phyloP scores from a whole-genome alignment of 1,140 invertebrate species.

The Drosophila hydei region DNA sequence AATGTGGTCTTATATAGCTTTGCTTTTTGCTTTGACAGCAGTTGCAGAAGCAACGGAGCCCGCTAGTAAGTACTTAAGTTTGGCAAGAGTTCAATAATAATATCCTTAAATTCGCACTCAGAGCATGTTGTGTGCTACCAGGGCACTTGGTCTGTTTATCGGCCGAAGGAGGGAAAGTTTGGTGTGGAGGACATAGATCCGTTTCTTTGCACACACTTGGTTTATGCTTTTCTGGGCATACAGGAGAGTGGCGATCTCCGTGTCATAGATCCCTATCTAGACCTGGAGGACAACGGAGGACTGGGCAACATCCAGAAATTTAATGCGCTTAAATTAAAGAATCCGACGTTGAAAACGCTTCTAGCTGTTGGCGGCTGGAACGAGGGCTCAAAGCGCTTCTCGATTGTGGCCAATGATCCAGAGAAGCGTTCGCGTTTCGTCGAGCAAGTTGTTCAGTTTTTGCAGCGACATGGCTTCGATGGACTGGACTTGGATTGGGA shows the following conservation, averaged over 20 bases:
- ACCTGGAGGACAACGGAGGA: constrained; percentile 85
- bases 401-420: constrained; percentile 85
- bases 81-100: background rate
- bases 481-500: constrained; percentile 94
- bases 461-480: constrained; percentile 89
- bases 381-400: constrained; percentile 89
- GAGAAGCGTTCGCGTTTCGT: constrained; percentile 86
- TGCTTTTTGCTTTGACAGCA: constrained; percentile 2
- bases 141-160: constrained; percentile 90
- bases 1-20: constrained; percentile 30
- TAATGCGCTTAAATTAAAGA: constrained; percentile 86
- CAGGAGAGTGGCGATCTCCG: constrained; percentile 84
- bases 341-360: constrained; percentile 88
- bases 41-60: background rate
- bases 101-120: constrained; percentile 57
- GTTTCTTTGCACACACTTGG: constrained; percentile 89
- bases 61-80: constrained; percentile 41
- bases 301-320: constrained; percentile 85
- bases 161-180: constrained; percentile 87
- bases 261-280: constrained; percentile 87
- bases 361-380: constrained; percentile 92
- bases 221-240: constrained; percentile 90
- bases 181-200: constrained; percentile 88
- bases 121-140: constrained; percentile 89
- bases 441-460: constrained; percentile 86